Conservation (phyloP, 2,797 vertebrate genomes). For the Gobionotothen gibberifrons region DNA sequence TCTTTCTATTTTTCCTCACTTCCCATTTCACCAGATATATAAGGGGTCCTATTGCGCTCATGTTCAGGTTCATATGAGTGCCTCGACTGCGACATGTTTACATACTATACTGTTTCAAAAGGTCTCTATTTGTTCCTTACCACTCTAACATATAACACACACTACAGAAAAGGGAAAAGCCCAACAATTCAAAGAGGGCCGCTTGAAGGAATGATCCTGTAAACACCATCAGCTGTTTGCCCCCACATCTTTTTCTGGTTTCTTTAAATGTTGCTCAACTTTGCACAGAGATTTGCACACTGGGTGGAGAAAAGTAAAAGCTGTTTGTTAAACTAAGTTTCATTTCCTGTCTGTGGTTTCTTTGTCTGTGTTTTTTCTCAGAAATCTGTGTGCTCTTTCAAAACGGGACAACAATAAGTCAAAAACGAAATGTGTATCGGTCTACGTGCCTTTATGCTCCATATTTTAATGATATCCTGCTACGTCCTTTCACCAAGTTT, state of each 20-base stretch:
- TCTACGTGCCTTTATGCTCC: too few species aligned
- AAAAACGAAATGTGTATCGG: too few species aligned
- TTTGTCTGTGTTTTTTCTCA: slow-evolving; percentile 6
- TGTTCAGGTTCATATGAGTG: too few species aligned
- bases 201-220: background rate
- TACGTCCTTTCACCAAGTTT: too few species aligned
- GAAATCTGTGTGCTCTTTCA: background rate
- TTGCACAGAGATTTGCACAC: background rate
- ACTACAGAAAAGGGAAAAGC: too few species aligned
- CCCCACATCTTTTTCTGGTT: background rate
- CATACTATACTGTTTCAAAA: too few species aligned
- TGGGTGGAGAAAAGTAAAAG: slow-evolving; percentile 14
- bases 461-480: too few species aligned
- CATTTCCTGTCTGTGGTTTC: slow-evolving; percentile 11
- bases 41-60: too few species aligned
- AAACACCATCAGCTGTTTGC: slow-evolving; percentile 23
- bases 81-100: too few species aligned
- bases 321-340: background rate
- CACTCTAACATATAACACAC: too few species aligned
- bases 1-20: slow-evolving; percentile 39
- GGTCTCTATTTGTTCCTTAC: too few species aligned
- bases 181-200: too few species aligned
- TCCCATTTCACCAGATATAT: background rate
- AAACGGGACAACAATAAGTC: background rate
- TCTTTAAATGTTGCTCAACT: background rate